phyloP scores from a whole-genome alignment of 2,888 invertebrate genomes.

The Campoplex capitator region DNA sequence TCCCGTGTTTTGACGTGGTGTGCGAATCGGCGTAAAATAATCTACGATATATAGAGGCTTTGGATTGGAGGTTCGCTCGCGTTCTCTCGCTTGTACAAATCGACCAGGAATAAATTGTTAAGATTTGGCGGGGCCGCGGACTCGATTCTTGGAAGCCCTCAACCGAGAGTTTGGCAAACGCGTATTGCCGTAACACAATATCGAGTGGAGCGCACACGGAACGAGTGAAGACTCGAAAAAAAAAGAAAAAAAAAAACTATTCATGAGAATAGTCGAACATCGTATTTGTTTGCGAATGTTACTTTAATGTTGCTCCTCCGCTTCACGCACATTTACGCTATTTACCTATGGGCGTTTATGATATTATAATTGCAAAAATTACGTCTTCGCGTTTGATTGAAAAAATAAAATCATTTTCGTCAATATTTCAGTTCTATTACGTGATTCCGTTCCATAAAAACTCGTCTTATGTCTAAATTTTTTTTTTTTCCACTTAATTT shows the following conservation, averaged over 20 bases:
- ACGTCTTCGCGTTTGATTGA: too few relatives aligned
- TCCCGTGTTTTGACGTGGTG: background rate
- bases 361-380: background rate
- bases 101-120: slow-evolving; percentile 72
- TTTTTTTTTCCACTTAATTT: background rate
- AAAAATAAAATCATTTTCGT: background rate
- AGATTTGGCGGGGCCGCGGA: slow-evolving; percentile 68
- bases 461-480: background rate
- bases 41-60: too few relatives aligned
- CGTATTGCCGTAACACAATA: slow-evolving; percentile 63
- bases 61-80: slow-evolving; percentile 24
- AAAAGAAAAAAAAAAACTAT: slow-evolving; percentile 4
- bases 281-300: background rate
- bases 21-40: background rate
- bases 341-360: background rate
- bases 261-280: background rate
- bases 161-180: slow-evolving; percentile 69
- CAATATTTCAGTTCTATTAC: too few relatives aligned
- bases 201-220: slow-evolving; percentile 44
- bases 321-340: background rate
- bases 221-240: background rate
- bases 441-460: background rate
- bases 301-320: background rate
- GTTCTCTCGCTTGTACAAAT: slow-evolving; percentile 49
- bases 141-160: slow-evolving; percentile 70